Evolutionary conservation across 1,140 invertebrate genomes (phyloP), one percentile per base, ranked within the genome.

Genomic region (Zaprionus vittiger): DNA sequence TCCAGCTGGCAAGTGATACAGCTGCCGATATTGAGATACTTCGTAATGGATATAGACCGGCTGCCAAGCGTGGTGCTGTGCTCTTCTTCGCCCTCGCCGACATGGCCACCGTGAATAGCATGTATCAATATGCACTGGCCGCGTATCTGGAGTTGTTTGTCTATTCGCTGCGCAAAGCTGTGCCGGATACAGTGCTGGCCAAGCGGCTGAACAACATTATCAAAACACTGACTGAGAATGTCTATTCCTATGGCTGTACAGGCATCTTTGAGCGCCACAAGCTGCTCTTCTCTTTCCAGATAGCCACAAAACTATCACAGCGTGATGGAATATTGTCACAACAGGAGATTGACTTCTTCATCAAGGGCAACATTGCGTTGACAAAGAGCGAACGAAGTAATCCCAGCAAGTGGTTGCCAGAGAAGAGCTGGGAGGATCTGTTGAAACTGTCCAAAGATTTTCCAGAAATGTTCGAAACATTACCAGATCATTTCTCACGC

Each of bases 211-310:
- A 92, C 12, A 98, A 98, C 81, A 98, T 98, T 14, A 97, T 98
- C 66, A 95, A 95, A 24, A 97, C 95, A 55, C 92, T 98, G 20
- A 98, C 97, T 1, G 96, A 96, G 82, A 97, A 96, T 85, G 95
- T 98, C 1, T 98, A 98, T 81, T 95, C 97, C 82, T 98, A 97
- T 82, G 97, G 97, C 1, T 98, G 97, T 79, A 98, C 96, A 41
- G 97, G 97, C 57, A 97, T 98, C 70, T 98, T 98, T 91, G 97
- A 98, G 91, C 95, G 96, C 59, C 97, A 99, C 93, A 98, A 98
- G 91, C 92, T 98, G 37, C 93, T 98, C 14, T 98, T 96, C 92
- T 98, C 97, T 0, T 97, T 98, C 92, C 96, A 98, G 95, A 98
- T 98, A 91, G 96, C 97, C 56, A 95, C 96, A 3, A 97, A 96